A percentile compares a stretch with the other conserved stretches of the same genome.
Evolutionary conservation across 2,797 vertebrate species (phyloP).

Genomic region (Rhabdomys pumilio): DNA sequence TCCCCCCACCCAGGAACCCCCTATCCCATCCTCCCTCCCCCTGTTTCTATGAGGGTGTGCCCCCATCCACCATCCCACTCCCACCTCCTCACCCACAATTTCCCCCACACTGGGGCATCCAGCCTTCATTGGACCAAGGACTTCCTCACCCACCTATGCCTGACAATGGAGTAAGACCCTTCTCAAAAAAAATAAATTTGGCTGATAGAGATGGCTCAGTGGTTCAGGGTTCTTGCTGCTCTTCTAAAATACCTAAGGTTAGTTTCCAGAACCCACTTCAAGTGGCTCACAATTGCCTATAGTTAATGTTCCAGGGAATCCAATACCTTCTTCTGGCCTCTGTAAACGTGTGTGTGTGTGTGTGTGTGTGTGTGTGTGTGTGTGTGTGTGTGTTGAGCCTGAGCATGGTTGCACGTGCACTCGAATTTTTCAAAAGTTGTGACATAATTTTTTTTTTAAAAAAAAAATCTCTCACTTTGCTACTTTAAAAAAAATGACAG

Average conservation of each 20-base stretch:
- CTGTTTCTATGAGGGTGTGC: too few species aligned
- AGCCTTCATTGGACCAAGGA: too few species aligned
- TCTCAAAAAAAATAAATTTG: not conserved
- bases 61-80: too few species aligned
- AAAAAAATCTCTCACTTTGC: conserved; percentile 2
- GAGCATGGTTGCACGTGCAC: not conserved
- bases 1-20: too few species aligned
- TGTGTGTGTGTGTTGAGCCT: not conserved
- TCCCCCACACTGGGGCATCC: too few species aligned
- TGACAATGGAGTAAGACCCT: too few species aligned
- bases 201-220: not conserved
- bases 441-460: not conserved
- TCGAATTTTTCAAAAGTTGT: not conserved
- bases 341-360: not conserved
- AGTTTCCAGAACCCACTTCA: not conserved
- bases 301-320: not conserved
- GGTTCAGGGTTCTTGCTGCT: not conserved
- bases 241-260: not conserved
- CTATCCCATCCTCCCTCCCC: too few species aligned
- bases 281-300: not conserved
- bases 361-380: not conserved
- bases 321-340: not conserved
- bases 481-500: conserved; percentile 63
- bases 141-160: too few species aligned
- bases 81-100: too few species aligned